A percentile compares a stretch with the other conserved stretches of the same genome.
phyloP scores from a whole-genome alignment of 2,113 vertebrate genomes.

The Bos javanicus region DNA sequence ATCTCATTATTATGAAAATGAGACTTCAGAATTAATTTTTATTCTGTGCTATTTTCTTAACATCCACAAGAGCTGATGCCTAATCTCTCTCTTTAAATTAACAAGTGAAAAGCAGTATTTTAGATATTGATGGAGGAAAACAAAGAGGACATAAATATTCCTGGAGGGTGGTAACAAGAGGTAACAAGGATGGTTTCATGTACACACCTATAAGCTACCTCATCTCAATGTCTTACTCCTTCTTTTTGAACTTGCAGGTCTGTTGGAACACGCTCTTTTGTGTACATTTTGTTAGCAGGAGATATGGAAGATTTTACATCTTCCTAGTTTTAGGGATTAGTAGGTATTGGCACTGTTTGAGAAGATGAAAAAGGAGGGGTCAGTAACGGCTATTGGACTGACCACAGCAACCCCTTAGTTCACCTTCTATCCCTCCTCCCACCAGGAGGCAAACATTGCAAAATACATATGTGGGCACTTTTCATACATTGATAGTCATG shows the following conservation, averaged over 20 bases:
- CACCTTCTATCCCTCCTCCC: neutral
- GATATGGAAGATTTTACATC: neutral
- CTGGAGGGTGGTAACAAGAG: neutral
- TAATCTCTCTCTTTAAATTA: neutral
- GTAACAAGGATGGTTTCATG: neutral
- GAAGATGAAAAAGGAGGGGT: neutral
- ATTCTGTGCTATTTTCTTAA: neutral
- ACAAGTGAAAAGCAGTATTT: neutral
- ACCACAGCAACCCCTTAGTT: neutral
- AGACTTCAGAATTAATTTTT: slow-evolving; percentile 18
- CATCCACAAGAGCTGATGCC: neutral
- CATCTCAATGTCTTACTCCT: neutral
- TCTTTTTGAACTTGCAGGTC: neutral
- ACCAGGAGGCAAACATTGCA: neutral
- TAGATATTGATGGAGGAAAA: neutral
- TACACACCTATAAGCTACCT: neutral
- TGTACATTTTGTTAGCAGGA: neutral
- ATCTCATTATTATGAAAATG: slow-evolving; percentile 18
- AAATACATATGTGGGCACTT: neutral
- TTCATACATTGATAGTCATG: neutral
- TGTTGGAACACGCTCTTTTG: neutral
- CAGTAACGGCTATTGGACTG: neutral
- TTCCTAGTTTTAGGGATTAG: neutral
- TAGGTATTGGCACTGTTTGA: neutral
- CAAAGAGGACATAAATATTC: neutral